Evolutionary conservation across 1,140 invertebrate genomes (phyloP).

Genomic region (Triops longicaudatus): DNA sequence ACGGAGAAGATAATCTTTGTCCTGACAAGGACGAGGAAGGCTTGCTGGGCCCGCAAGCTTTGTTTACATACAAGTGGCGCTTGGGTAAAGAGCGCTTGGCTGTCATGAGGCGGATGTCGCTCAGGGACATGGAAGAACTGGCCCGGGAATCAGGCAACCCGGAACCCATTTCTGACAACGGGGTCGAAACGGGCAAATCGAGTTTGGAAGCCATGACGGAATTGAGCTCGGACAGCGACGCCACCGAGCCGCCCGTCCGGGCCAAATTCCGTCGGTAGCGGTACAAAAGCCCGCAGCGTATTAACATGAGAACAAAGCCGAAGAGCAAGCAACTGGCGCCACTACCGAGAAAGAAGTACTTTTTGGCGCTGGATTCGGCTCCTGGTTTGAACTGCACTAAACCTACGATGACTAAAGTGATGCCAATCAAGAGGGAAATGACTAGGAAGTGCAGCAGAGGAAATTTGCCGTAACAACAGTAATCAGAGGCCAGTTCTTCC

Average conservation of each 20-base stretch:
- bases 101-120: background rate
- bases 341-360: slow-evolving; percentile 49
- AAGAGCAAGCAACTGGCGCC: slow-evolving; percentile 50
- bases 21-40: background rate
- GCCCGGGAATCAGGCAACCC: background rate
- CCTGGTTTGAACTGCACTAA: slow-evolving; percentile 70
- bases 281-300: slow-evolving; percentile 32
- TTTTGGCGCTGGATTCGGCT: slow-evolving; percentile 63
- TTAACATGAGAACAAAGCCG: slow-evolving; percentile 45
- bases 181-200: background rate
- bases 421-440: slow-evolving; percentile 60
- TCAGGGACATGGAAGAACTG: slow-evolving; percentile 3
- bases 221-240: background rate
- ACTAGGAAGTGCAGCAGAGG: slow-evolving; percentile 62
- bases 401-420: slow-evolving; percentile 65
- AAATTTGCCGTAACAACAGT: slow-evolving; percentile 46
- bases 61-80: background rate
- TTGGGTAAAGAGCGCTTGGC: background rate
- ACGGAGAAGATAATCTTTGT: background rate
- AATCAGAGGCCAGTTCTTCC: slow-evolving; percentile 30
- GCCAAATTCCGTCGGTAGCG: slow-evolving; percentile 11
- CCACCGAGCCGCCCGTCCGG: background rate
- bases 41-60: background rate
- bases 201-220: background rate
- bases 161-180: background rate